Conservation (phyloP, 2,113 vertebrate species). For the Erythrolamprus reginae region DNA sequence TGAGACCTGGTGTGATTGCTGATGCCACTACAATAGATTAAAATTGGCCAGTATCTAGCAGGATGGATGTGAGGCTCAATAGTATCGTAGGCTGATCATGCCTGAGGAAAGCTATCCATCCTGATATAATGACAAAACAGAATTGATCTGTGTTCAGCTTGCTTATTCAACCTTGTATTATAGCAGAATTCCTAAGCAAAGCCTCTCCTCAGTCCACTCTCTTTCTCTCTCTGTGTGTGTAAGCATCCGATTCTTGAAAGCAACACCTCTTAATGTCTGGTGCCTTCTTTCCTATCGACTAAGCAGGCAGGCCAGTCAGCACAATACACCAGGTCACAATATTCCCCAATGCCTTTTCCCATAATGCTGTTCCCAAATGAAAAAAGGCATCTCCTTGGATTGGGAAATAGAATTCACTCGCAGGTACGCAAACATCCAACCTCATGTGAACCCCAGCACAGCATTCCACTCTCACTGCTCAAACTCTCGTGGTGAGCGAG, state of each 20-base stretch:
- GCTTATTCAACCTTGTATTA: not conserved
- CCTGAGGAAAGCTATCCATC: not conserved
- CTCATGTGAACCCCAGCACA: constrained; percentile 3
- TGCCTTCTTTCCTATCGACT: not conserved
- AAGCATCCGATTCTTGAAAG: not conserved
- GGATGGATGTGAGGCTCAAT: not conserved
- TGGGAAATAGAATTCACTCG: not conserved
- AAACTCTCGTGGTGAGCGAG: not conserved
- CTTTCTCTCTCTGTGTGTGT: not conserved
- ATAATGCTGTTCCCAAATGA: not conserved
- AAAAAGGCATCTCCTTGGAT: not conserved
- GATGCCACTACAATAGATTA: not conserved
- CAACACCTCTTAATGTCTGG: not conserved
- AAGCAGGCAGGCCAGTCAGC: not conserved
- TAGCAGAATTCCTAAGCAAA: rapidly evolving
- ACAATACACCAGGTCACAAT: not conserved
- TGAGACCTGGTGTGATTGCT: not conserved
- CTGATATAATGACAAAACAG: not conserved
- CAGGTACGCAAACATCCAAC: not conserved
- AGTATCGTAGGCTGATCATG: not conserved
- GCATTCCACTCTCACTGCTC: not conserved
- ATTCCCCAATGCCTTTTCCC: not conserved
- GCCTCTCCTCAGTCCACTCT: not conserved
- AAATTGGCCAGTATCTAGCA: not conserved
- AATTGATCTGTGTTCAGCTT: rapidly evolving